A percentile compares a stretch with the other conserved stretches of the same genome.
phyloP scores from a whole-genome alignment of 2,113 vertebrate genomes.

The Pollimyrus isidori region DNA sequence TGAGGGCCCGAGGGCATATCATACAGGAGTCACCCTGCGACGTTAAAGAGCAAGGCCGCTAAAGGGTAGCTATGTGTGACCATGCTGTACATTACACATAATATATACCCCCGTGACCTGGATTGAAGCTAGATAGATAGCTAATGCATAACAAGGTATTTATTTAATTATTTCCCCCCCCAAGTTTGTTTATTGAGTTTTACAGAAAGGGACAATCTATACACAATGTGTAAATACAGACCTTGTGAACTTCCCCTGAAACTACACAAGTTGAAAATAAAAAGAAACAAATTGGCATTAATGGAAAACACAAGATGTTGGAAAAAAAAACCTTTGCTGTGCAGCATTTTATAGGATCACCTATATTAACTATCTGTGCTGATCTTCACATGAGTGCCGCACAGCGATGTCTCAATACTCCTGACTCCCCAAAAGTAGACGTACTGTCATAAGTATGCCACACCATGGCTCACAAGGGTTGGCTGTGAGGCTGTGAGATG shows the following conservation, averaged over 20 bases:
- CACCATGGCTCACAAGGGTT: background rate
- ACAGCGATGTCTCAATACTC: background rate
- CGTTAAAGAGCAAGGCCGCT: background rate
- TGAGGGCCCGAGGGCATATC: background rate
- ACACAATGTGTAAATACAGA: background rate
- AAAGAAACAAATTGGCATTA: background rate
- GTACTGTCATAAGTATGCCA: background rate
- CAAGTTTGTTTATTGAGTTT: background rate
- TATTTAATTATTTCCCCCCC: background rate
- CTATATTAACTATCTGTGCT: background rate
- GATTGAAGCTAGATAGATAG: background rate
- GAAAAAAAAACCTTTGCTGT: background rate
- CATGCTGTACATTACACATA: background rate
- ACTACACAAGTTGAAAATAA: background rate
- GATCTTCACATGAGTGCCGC: background rate
- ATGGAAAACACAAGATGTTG: background rate
- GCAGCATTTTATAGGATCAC: background rate
- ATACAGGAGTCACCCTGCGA: background rate
- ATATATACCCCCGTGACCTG: background rate
- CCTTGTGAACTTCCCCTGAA: background rate
- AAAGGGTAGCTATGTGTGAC: background rate
- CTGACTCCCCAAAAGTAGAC: background rate
- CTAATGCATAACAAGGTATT: background rate
- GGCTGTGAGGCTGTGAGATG: background rate
- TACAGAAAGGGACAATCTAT: background rate